Conservation (phyloP, 2,113 vertebrate genomes). For the Antennarius striatus region DNA sequence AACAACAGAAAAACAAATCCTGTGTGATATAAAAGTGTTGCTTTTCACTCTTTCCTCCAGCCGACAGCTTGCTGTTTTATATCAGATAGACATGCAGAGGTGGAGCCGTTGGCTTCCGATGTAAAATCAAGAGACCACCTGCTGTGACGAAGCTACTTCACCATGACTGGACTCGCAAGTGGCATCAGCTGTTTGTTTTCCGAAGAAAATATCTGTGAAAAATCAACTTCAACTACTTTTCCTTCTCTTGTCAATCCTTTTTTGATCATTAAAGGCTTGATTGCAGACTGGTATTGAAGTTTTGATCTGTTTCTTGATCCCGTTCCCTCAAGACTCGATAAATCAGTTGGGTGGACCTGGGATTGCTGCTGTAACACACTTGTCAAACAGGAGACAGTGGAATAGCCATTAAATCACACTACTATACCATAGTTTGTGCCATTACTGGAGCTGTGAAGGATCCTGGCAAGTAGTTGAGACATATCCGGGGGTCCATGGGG, state of each 20-base stretch:
- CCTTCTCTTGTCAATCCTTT: neutral
- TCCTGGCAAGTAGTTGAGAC: constrained; percentile 83
- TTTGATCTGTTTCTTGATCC: neutral
- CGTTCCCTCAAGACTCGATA: neutral
- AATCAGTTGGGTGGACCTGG: neutral
- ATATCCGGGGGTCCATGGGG: constrained; percentile 82
- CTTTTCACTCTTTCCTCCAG: constrained; percentile 10
- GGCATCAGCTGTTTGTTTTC: constrained; percentile 17
- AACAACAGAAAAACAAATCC: neutral
- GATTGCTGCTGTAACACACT: neutral
- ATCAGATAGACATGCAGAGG: constrained; percentile 16
- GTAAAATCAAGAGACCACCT: constrained; percentile 37
- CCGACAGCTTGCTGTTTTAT: constrained; percentile 4
- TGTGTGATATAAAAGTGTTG: constrained; percentile 12
- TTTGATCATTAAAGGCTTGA: neutral
- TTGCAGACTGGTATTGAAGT: neutral
- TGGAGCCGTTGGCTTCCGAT: constrained; percentile 10
- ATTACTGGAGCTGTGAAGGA: constrained; percentile 81
- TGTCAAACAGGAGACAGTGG: neutral
- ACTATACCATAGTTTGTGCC: constrained; percentile 82
- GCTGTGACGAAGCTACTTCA: constrained; percentile 18
- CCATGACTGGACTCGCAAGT: constrained; percentile 11
- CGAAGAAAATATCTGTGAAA: constrained; percentile 34
- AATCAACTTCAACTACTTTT: neutral
- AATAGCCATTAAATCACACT: neutral